phyloP scores from a whole-genome alignment of 1,140 invertebrate species.

The Aphaenogaster rudis region DNA sequence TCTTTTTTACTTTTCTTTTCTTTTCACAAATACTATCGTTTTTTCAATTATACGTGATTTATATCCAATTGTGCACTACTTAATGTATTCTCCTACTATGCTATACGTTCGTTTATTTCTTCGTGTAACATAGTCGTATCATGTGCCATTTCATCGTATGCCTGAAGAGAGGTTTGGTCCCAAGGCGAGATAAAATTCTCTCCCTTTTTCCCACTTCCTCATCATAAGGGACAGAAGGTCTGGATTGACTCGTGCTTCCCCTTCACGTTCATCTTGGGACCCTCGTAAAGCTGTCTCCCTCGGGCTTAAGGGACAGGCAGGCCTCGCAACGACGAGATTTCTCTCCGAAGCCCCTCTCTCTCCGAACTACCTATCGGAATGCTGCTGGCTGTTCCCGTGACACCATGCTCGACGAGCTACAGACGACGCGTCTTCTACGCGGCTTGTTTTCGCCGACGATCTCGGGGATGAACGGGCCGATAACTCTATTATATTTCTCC shows the following conservation, averaged over 20 bases:
- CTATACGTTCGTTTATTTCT: background rate
- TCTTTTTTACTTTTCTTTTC: background rate
- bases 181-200: conserved; percentile 51
- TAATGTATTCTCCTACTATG: background rate
- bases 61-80: background rate
- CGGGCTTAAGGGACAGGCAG: conserved; percentile 51
- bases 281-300: conserved; percentile 63
- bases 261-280: conserved; percentile 60
- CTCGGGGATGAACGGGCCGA: conserved; percentile 26
- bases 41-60: background rate
- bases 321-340: conserved; percentile 42
- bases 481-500: conserved; percentile 60
- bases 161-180: conserved; percentile 21
- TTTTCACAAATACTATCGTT: background rate
- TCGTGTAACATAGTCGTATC: conserved; percentile 23
- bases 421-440: conserved; percentile 33
- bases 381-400: conserved; percentile 31
- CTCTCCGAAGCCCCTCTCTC: conserved; percentile 45
- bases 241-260: conserved; percentile 64
- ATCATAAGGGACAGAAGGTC: conserved; percentile 19
- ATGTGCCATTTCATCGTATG: conserved; percentile 32
- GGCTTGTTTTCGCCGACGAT: conserved; percentile 46
- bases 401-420: conserved; percentile 34
- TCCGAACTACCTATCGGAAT: conserved; percentile 36
- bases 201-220: background rate